phyloP scores from a whole-genome alignment of 2,888 invertebrate genomes.

The Ectobius pallidus region DNA sequence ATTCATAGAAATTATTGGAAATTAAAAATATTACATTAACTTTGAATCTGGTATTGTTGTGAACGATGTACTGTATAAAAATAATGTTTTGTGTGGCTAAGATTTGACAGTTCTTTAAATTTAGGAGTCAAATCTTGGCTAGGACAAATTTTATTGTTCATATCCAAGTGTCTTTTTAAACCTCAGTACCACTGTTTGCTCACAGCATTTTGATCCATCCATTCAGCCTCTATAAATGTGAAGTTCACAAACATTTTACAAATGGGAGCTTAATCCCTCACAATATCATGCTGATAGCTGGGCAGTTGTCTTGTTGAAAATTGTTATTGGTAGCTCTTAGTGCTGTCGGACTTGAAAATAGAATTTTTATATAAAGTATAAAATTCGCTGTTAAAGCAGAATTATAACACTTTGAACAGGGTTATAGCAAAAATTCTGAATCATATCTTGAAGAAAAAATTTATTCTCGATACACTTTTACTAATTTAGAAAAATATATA shows the following conservation, averaged over 20 bases:
- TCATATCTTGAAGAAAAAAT: constrained; percentile 6
- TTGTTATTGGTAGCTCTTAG: not conserved
- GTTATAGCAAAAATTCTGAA: constrained; percentile 13
- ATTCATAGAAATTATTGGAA: too few species aligned
- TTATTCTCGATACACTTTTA: constrained; percentile 15
- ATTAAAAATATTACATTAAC: too few species aligned
- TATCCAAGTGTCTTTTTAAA: not conserved
- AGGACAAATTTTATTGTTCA: not conserved
- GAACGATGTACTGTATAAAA: too few species aligned
- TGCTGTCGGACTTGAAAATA: constrained; percentile 8
- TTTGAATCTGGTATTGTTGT: too few species aligned
- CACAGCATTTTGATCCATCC: not conserved
- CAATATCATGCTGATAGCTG: not conserved
- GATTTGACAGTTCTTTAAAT: not conserved
- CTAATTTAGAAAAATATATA: not conserved
- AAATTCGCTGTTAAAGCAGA: not conserved
- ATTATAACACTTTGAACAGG: not conserved
- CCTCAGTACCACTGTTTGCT: constrained; percentile 21
- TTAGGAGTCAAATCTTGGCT: not conserved
- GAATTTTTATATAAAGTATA: constrained; percentile 5
- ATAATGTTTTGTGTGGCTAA: not conserved
- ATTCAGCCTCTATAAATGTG: not conserved
- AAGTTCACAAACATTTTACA: not conserved
- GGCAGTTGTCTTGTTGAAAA: not conserved
- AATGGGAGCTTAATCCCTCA: not conserved